Evolutionary conservation across 2,797 vertebrate genomes (phyloP).

Genomic region (Chloroceryle amazona): DNA sequence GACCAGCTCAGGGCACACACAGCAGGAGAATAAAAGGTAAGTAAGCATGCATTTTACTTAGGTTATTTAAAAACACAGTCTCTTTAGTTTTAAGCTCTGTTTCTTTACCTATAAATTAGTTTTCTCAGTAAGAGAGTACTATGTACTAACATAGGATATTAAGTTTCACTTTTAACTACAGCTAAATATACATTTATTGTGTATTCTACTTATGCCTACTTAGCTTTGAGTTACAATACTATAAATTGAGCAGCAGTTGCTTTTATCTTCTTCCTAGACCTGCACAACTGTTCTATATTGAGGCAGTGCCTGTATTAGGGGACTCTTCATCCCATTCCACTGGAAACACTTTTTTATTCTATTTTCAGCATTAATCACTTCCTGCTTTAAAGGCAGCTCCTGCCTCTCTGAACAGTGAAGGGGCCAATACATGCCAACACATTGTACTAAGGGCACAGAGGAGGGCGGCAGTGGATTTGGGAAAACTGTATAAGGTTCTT

Average conservation of each 20-base stretch:
- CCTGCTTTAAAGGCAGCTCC: neutral
- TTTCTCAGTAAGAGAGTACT: neutral
- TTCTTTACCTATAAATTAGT: slow-evolving; percentile 44
- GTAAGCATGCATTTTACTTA: slow-evolving; percentile 45
- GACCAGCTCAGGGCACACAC: slow-evolving; percentile 62
- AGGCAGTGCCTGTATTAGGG: neutral
- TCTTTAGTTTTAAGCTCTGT: slow-evolving; percentile 19
- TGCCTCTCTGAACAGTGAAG: neutral
- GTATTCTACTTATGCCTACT: neutral
- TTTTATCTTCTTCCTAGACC: slow-evolving; percentile 4
- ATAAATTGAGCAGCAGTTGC: neutral
- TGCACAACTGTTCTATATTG: neutral
- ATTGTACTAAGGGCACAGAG: rapidly evolving
- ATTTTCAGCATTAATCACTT: neutral
- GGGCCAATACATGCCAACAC: rapidly evolving
- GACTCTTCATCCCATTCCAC: neutral
- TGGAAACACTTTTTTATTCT: neutral
- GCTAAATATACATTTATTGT: neutral
- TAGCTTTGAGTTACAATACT: neutral
- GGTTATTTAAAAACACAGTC: slow-evolving; percentile 61
- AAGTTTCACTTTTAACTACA: neutral
- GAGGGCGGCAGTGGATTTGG: neutral
- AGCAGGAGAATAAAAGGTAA: slow-evolving; percentile 76
- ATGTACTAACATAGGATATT: neutral
- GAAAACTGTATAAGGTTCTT: neutral